Conservation (phyloP, 2,113 vertebrate species). For the Tragelaphus scriptus region DNA sequence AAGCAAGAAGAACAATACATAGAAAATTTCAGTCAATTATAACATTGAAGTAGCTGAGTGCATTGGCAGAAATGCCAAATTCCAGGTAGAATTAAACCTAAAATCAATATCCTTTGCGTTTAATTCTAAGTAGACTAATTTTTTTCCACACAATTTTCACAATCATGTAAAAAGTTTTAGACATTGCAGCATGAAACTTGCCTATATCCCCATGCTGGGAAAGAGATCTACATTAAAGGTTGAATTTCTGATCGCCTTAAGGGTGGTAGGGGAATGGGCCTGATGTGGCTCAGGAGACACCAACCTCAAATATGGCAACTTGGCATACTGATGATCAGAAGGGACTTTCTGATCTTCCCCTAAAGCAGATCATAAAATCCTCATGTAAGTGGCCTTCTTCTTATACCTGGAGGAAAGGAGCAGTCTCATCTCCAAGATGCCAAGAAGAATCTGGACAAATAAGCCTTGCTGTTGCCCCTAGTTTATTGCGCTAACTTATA, state of each 20-base stretch:
- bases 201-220: neutral
- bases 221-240: neutral
- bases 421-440: neutral
- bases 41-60: conserved; percentile 65
- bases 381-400: neutral
- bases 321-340: neutral
- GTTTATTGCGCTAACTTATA: neutral
- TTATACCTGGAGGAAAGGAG: neutral
- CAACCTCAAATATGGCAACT: neutral
- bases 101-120: conserved; percentile 9
- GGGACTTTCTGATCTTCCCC: neutral
- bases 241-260: neutral
- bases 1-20: conserved; percentile 2
- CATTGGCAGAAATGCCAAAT: conserved; percentile 37
- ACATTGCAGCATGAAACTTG: neutral
- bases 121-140: neutral
- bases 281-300: neutral
- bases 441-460: neutral
- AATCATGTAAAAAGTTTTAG: neutral
- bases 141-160: neutral
- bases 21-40: conserved; percentile 24
- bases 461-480: neutral
- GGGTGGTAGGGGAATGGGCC: neutral
- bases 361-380: neutral
- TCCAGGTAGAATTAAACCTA: neutral